These are phyloP conservation scores for Theodoxus fluviatilis DNA, from an alignment of 2,888 invertebrate genomes.

Conservation along the genomic window DNA sequence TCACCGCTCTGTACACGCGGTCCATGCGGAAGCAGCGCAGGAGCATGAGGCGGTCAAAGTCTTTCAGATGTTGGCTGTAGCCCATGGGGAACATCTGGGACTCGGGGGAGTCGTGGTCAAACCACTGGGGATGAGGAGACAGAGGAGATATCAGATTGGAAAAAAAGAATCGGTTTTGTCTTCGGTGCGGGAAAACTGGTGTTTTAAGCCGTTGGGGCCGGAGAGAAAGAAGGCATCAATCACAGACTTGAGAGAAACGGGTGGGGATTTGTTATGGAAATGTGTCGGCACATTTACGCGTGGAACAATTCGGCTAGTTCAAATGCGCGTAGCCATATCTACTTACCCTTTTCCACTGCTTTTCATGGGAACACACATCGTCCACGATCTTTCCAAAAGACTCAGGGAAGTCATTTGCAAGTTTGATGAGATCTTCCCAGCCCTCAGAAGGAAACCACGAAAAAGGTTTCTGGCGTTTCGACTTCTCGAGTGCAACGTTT, in stretches of 20 bases:
- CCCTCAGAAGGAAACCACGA: conserved; percentile 78
- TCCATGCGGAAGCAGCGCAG: conserved; percentile 87
- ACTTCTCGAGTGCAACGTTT: conserved; percentile 79
- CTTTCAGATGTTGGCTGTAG: conserved; percentile 73
- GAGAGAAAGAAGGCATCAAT: too few species aligned
- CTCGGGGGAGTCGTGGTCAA: conserved; percentile 82
- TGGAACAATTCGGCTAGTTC: too few species aligned
- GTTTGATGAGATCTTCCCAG: conserved; percentile 84
- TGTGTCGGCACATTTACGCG: too few species aligned
- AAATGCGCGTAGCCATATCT: too few species aligned
- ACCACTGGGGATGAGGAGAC: conserved; percentile 81
- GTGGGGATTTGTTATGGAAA: too few species aligned
- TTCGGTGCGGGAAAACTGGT: too few species aligned
- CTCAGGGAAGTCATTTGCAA: conserved; percentile 75
- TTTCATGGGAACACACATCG: conserved; percentile 70
- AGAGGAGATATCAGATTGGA: too few species aligned
- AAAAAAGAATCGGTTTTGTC: too few species aligned
- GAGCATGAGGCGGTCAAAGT: conserved; percentile 78
- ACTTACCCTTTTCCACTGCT: conserved; percentile 72
- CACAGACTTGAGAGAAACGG: too few species aligned
- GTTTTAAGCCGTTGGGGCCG: too few species aligned
- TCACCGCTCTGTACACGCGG: conserved; percentile 81
- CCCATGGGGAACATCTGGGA: conserved; percentile 73
- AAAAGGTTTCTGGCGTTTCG: conserved; percentile 74
- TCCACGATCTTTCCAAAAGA: conserved; percentile 74